phyloP scores from a whole-genome alignment of 2,113 vertebrate genomes.

The Onychostoma macrolepis region DNA sequence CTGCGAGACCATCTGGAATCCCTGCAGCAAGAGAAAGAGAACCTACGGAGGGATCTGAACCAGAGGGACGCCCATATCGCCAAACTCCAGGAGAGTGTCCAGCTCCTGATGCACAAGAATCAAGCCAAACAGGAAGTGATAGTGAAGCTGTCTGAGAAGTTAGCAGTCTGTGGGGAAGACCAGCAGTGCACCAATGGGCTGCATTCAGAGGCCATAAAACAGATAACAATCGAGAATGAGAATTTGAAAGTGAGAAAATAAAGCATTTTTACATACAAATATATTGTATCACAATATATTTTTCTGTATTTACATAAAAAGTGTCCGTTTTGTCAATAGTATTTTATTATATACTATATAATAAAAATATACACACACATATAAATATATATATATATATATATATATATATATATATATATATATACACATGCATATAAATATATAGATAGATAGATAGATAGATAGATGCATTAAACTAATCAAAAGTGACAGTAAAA shows the following conservation, averaged over 20 bases:
- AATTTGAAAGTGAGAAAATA: conserved; percentile 83
- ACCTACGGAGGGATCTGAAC: conserved; percentile 64
- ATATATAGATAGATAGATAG: too few species aligned
- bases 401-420: too few species aligned
- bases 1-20: conserved; percentile 74
- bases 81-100: conserved; percentile 78
- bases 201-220: conserved; percentile 62
- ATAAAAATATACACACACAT: background rate
- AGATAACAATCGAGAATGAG: conserved; percentile 79
- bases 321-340: too few species aligned
- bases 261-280: background rate
- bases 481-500: background rate
- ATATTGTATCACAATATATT: too few species aligned
- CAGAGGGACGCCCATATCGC: conserved; percentile 76
- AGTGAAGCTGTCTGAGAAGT: conserved; percentile 83
- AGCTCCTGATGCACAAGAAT: conserved; percentile 86
- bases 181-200: conserved; percentile 8
- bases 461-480: too few species aligned
- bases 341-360: too few species aligned
- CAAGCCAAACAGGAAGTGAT: conserved; percentile 89
- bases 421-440: too few species aligned
- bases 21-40: conserved; percentile 74
- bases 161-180: conserved; percentile 69
- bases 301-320: too few species aligned
- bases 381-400: background rate